Evolutionary conservation across 64 coral and sea anemone genomes (phyloP).

Genomic region (Platygyra sinensis): DNA sequence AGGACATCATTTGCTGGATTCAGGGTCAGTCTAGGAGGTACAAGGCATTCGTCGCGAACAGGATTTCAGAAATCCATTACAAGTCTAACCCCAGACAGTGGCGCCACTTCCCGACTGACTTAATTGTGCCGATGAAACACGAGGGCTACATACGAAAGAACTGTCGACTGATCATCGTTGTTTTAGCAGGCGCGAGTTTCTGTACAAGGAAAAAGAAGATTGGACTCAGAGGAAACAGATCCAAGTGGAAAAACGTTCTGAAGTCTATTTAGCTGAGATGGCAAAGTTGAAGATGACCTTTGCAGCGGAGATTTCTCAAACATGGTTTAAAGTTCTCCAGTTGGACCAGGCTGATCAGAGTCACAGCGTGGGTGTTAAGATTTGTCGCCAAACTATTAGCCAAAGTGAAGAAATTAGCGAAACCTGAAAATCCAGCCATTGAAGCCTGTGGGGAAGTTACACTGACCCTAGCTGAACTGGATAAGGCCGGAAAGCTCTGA

Average conservation of each 20-base stretch:
- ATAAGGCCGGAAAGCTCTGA: constrained; percentile 26
- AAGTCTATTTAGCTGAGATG: constrained; percentile 11
- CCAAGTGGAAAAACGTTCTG: background rate
- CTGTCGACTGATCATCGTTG: background rate
- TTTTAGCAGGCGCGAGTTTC: constrained; percentile 41
- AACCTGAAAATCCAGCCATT: too few relatives aligned
- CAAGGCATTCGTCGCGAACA: constrained; percentile 41
- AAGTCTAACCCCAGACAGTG: constrained; percentile 41
- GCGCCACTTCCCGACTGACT: constrained; percentile 32
- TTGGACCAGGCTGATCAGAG: constrained; percentile 10
- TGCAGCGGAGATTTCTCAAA: background rate
- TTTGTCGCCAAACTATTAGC: constrained; percentile 7
- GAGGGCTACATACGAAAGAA: constrained; percentile 24
- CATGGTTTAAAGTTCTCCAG: constrained; percentile 18
- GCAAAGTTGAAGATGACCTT: constrained; percentile 8
- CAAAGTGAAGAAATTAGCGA: background rate
- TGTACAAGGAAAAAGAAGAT: background rate
- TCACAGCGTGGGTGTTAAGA: constrained; percentile 28
- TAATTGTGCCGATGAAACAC: constrained; percentile 53
- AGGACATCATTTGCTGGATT: constrained; percentile 60
- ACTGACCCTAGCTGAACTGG: background rate
- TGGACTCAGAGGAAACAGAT: constrained; percentile 2
- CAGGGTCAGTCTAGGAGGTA: constrained; percentile 34
- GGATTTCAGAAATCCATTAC: constrained; percentile 41
- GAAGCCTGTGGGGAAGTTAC: too few relatives aligned